phyloP scores from a whole-genome alignment of 2,797 vertebrate species.

The Carapus acus region DNA sequence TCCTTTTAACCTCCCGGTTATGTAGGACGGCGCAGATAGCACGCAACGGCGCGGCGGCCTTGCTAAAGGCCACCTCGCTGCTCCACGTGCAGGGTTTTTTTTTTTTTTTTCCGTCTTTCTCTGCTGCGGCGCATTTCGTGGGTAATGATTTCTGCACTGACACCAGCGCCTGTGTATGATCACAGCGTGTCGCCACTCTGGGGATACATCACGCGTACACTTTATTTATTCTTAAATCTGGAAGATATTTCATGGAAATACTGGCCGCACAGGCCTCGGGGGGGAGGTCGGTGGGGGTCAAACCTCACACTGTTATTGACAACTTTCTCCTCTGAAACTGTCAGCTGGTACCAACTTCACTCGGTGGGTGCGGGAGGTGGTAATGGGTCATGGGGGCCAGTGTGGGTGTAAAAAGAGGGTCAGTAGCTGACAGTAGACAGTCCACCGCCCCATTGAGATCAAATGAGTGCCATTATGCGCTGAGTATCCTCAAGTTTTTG shows the following conservation, averaged over 20 bases:
- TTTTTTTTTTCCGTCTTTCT: too few species aligned
- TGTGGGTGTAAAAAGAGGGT: constrained; percentile 26
- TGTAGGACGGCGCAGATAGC: constrained; percentile 62
- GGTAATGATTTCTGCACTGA: constrained; percentile 65
- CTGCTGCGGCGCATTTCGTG: constrained; percentile 48
- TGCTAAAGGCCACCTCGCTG: constrained; percentile 57
- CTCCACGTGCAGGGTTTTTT: constrained; percentile 64
- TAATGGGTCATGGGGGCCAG: too few species aligned
- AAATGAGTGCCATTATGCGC: constrained; percentile 58
- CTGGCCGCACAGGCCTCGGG: constrained; percentile 43
- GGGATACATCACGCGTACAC: constrained; percentile 49
- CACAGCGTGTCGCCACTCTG: constrained; percentile 51
- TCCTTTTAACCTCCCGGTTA: constrained; percentile 65
- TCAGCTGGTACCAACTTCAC: constrained; percentile 39
- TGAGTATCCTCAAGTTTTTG: constrained; percentile 57
- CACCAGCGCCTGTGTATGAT: constrained; percentile 62
- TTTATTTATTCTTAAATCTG: constrained; percentile 62
- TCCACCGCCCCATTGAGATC: constrained; percentile 60
- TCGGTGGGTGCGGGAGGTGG: too few species aligned
- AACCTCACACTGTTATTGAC: constrained; percentile 59
- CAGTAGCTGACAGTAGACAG: constrained; percentile 65
- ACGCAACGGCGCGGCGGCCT: constrained; percentile 52
- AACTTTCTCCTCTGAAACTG: constrained; percentile 31
- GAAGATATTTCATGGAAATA: constrained; percentile 63
- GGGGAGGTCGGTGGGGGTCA: too few species aligned